A percentile compares a stretch with the other conserved stretches of the same genome.
Conservation (phyloP, 2,797 vertebrate genomes). For the Pelodytes ibericus region DNA sequence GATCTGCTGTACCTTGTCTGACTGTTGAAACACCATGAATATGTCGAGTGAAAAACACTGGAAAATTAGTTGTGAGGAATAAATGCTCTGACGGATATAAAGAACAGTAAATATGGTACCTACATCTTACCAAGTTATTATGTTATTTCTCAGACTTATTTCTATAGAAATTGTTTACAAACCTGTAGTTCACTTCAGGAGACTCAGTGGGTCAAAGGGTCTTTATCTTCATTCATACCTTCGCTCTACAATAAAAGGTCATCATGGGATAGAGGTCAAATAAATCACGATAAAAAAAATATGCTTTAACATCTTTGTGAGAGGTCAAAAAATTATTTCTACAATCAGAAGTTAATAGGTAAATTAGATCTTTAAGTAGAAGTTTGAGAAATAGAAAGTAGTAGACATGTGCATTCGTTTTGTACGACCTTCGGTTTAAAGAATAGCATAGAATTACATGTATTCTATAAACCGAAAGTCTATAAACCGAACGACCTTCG, state of each 20-base stretch:
- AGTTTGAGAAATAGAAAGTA: no score
- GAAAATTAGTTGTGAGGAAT: constrained; percentile 31
- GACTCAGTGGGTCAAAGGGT: neutral
- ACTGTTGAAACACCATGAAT: constrained; percentile 1
- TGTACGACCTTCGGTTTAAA: no score
- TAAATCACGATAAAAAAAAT: no score
- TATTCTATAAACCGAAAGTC: no score
- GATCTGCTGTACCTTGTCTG: constrained; percentile 27
- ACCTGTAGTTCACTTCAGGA: neutral
- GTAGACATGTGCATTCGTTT: no score
- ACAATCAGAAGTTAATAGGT: no score
- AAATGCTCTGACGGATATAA: constrained; percentile 40
- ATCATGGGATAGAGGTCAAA: neutral
- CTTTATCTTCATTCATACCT: neutral
- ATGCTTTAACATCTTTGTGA: no score
- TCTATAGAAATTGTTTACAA: constrained; percentile 3
- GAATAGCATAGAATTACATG: no score
- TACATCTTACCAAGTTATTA: constrained; percentile 18
- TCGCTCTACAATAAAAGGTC: neutral
- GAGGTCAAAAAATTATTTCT: no score
- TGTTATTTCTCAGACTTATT: constrained; percentile 22
- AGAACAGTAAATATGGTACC: constrained; percentile 43
- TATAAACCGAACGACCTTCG: no score
- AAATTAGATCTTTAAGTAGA: no score
- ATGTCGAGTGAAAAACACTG: constrained; percentile 29